These are phyloP conservation scores for Bos javanicus DNA, from an alignment of 2,113 vertebrate species.

Conservation along the genomic window DNA sequence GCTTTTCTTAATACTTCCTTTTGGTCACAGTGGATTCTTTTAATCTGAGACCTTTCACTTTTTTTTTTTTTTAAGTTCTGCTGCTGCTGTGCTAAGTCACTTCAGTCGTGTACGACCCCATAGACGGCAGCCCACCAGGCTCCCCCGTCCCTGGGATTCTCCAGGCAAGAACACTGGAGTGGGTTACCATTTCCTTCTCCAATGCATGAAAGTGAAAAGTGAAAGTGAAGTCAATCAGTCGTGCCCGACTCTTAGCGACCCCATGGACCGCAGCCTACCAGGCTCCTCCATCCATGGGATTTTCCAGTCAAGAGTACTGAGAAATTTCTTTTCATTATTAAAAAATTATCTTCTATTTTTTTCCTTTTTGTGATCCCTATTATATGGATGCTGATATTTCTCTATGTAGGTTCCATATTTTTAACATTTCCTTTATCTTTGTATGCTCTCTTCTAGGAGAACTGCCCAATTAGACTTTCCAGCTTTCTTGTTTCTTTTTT, in stretches of 20 bases:
- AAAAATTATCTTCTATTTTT: background rate
- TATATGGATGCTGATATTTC: background rate
- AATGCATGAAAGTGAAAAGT: too few relatives aligned
- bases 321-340: background rate
- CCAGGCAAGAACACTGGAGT: too few relatives aligned
- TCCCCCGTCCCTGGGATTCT: too few relatives aligned
- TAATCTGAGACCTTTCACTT: background rate
- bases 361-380: background rate
- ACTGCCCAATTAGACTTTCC: background rate
- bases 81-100: too few relatives aligned
- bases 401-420: background rate
- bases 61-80: background rate
- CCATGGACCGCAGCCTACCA: too few relatives aligned
- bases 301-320: background rate
- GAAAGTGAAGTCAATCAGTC: too few relatives aligned
- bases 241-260: too few relatives aligned
- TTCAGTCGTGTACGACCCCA: too few relatives aligned
- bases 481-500: background rate
- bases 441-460: background rate
- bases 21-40: background rate
- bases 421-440: background rate
- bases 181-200: too few relatives aligned
- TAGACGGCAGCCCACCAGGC: too few relatives aligned
- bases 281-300: too few relatives aligned
- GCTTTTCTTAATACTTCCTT: background rate